phyloP scores from a whole-genome alignment of 1,140 invertebrate genomes.

The Aphelinus atriplicis region DNA sequence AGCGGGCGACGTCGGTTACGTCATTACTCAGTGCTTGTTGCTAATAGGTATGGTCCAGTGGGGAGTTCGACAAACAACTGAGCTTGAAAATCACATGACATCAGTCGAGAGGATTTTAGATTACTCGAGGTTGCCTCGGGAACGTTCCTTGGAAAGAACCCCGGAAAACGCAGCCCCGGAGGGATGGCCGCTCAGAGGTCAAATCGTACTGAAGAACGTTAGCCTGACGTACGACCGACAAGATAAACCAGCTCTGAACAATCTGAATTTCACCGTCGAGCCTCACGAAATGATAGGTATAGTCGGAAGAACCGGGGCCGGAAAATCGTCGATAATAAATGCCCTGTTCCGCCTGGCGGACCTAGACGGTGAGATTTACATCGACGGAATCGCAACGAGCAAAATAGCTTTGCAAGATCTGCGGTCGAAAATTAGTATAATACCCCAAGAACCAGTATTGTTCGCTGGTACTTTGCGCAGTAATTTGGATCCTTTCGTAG shows the following conservation, averaged over 20 bases:
- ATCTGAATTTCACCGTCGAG: constrained; percentile 59
- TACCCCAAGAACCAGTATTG: constrained; percentile 88
- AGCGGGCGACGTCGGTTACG: constrained; percentile 75
- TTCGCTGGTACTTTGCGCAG: constrained; percentile 83
- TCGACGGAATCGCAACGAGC: constrained; percentile 75
- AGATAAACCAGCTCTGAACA: constrained; percentile 36
- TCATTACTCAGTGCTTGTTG: constrained; percentile 80
- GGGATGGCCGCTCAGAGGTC: constrained; percentile 77
- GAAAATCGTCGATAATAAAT: constrained; percentile 80
- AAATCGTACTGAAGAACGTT: constrained; percentile 74
- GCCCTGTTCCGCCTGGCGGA: constrained; percentile 78
- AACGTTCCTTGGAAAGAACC: constrained; percentile 67
- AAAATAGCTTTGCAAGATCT: constrained; percentile 74
- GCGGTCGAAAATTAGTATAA: constrained; percentile 83
- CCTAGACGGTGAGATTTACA: constrained; percentile 75
- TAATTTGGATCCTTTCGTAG: constrained; percentile 85
- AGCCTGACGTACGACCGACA: constrained; percentile 67
- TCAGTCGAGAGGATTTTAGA: constrained; percentile 83
- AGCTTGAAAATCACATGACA: constrained; percentile 78
- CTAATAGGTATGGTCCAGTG: constrained; percentile 84
- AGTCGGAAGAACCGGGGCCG: constrained; percentile 84
- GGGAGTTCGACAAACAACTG: constrained; percentile 78
- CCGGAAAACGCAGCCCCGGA: constrained; percentile 64
- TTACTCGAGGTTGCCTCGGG: constrained; percentile 76
- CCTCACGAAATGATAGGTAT: constrained; percentile 71